Evolutionary conservation across 2,113 vertebrate genomes (phyloP).

Genomic region (Eulemur macaco): DNA sequence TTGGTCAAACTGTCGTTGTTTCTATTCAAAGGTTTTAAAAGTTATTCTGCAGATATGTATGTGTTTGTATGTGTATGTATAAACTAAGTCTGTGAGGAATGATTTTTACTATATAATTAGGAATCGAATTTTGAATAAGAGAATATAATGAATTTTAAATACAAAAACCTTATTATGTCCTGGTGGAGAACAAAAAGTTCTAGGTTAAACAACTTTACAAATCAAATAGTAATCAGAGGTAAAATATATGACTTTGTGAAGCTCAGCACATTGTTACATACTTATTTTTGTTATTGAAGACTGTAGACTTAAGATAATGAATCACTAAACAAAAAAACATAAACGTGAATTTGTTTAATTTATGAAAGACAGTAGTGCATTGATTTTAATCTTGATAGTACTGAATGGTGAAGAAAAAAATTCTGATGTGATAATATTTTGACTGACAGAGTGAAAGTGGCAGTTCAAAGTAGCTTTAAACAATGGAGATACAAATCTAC

Average conservation of each 20-base stretch:
- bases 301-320: not conserved
- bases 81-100: not conserved
- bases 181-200: not conserved
- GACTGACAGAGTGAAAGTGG: not conserved
- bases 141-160: conserved; percentile 25
- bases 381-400: not conserved
- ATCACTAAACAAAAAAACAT: not conserved
- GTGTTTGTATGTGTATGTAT: no score
- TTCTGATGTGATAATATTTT: not conserved
- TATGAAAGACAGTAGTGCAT: not conserved
- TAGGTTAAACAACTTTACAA: not conserved
- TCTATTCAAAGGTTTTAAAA: conserved; percentile 34
- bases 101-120: not conserved
- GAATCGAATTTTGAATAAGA: not conserved
- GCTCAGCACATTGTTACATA: not conserved
- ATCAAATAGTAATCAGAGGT: conserved; percentile 8
- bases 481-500: not conserved
- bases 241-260: not conserved
- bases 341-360: not conserved
- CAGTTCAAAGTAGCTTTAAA: not conserved
- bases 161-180: not conserved
- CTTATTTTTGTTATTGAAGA: conserved; percentile 16
- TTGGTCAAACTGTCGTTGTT: not conserved
- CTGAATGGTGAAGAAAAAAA: not conserved
- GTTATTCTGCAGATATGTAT: not conserved